Evolutionary conservation across 64 coral and sea anemone species (phyloP).

Genomic region (Trachythela sp.): DNA sequence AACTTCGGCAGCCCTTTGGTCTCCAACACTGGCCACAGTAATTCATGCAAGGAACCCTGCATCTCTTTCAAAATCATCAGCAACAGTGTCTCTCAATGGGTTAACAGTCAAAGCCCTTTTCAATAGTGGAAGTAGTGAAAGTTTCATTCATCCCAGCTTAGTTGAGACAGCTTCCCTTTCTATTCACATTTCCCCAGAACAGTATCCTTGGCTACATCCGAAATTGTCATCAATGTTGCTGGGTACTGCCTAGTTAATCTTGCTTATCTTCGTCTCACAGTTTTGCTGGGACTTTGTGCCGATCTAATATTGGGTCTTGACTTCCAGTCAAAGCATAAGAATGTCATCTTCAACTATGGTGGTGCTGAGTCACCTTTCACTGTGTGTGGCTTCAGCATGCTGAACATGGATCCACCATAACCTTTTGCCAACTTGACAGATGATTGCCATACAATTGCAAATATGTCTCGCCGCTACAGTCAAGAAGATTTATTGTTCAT

Average conservation of each 20-base stretch:
- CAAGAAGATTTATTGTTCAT: no score
- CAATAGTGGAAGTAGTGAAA: conserved; percentile 36
- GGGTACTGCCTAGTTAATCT: background rate
- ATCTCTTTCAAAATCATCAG: no score
- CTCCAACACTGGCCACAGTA: conserved; percentile 24
- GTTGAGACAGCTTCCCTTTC: background rate
- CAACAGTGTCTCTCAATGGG: conserved; percentile 33
- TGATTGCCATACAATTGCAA: no score
- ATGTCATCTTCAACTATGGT: conserved; percentile 34
- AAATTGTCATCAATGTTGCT: no score
- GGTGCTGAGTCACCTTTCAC: background rate
- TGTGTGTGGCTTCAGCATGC: background rate
- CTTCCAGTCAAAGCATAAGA: conserved; percentile 42
- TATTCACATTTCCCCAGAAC: no score
- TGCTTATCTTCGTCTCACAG: background rate
- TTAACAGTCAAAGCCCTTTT: conserved; percentile 49
- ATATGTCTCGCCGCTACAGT: no score
- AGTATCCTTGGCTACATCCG: no score
- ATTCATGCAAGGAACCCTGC: no score
- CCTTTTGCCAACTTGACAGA: no score
- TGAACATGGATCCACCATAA: background rate
- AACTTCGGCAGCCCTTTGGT: conserved; percentile 24
- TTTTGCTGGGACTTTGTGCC: background rate
- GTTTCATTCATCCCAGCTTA: background rate
- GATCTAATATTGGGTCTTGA: conserved; percentile 42